phyloP scores from a whole-genome alignment of 1,140 invertebrate genomes.

The Heterodera carotae region DNA sequence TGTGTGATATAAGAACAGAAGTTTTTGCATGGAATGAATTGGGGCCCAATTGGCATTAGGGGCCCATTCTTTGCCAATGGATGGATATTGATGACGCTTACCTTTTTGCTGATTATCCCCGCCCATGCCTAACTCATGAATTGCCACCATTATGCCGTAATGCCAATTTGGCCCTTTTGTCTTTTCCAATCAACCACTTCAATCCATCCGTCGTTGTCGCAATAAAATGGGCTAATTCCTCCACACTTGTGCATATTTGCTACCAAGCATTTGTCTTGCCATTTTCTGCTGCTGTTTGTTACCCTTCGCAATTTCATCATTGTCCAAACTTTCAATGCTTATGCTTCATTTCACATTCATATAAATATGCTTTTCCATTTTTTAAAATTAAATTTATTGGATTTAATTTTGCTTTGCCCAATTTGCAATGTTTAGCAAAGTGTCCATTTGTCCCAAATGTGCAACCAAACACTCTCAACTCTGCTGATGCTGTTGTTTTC shows the following conservation, averaged over 20 bases:
- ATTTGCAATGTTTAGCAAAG: no score
- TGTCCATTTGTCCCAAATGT: background rate
- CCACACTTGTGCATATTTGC: background rate
- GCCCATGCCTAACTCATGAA: background rate
- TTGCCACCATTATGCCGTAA: background rate
- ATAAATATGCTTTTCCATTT: no score
- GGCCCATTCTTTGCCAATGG: slow-evolving; percentile 7
- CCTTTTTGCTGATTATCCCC: background rate
- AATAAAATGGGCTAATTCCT: background rate
- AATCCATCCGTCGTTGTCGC: slow-evolving; percentile 9
- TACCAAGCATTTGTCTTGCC: background rate
- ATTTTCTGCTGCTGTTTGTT: background rate
- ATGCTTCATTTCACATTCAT: no score
- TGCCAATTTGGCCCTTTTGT: slow-evolving; percentile 11
- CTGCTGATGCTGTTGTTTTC: background rate
- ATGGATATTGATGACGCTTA: background rate
- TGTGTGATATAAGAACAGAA: background rate
- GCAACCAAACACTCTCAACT: background rate
- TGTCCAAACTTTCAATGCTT: no score
- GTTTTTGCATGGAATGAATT: background rate
- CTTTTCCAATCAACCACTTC: background rate
- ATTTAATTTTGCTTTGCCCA: no score
- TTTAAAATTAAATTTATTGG: no score
- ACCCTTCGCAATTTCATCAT: no score
- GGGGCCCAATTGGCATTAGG: background rate